These are phyloP conservation scores for Hylia prasina DNA, from an alignment of 2,113 vertebrate species.

Conservation along the genomic window DNA sequence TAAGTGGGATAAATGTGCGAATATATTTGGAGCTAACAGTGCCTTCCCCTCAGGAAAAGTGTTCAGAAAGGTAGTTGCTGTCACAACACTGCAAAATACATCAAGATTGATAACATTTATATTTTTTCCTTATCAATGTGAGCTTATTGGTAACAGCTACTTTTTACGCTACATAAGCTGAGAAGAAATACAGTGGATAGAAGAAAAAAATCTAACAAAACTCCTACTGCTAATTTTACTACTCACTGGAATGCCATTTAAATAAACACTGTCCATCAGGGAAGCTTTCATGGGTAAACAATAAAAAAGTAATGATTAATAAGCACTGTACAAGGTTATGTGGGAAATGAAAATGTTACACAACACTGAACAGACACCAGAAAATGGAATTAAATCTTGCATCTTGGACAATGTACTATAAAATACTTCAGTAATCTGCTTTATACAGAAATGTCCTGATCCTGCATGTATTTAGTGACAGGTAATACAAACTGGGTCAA, in stretches of 20 bases:
- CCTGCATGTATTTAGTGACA: background rate
- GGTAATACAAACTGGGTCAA: background rate
- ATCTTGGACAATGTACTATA: background rate
- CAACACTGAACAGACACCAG: conserved; percentile 20
- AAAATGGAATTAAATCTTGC: conserved; percentile 1
- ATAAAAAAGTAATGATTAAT: conserved; percentile 22
- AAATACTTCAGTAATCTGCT: background rate
- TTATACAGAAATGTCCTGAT: background rate
- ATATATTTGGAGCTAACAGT: background rate
- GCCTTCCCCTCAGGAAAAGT: background rate
- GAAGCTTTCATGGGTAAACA: background rate
- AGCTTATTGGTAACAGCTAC: background rate
- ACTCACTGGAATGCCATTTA: background rate
- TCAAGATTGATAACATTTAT: background rate
- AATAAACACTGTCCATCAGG: conserved; percentile 18
- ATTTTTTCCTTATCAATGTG: background rate
- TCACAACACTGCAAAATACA: background rate
- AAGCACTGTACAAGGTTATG: conserved; percentile 10
- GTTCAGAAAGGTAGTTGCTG: background rate
- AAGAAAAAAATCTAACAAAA: background rate
- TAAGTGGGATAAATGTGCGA: conserved; percentile 23
- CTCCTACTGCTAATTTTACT: conserved; percentile 1
- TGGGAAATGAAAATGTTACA: background rate
- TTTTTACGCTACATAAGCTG: background rate
- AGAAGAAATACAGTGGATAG: background rate